phyloP scores from a whole-genome alignment of 2,113 vertebrate species.

The Oryzias melastigma region DNA sequence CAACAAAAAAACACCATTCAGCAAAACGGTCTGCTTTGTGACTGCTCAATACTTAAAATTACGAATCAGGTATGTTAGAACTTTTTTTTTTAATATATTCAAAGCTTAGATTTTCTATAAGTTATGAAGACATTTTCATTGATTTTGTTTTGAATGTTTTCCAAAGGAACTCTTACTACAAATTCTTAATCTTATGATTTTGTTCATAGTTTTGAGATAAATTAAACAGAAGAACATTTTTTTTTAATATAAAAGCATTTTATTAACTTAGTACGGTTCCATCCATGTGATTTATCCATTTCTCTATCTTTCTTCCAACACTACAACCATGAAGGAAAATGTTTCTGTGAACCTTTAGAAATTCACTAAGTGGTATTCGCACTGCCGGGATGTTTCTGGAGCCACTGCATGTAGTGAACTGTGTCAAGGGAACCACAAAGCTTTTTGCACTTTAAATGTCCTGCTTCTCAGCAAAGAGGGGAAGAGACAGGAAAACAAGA shows the following conservation, averaged over 20 bases:
- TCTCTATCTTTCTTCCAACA: constrained; percentile 16
- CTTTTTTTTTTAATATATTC: neutral
- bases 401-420: constrained; percentile 49
- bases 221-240: neutral
- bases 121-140: neutral
- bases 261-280: neutral
- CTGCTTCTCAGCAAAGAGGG: constrained; percentile 14
- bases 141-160: neutral
- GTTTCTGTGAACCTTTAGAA: constrained; percentile 51
- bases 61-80: neutral
- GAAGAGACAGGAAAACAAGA: constrained; percentile 6
- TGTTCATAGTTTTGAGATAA: neutral
- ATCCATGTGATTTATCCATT: neutral
- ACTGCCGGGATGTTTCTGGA: constrained; percentile 41
- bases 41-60: too few relatives aligned
- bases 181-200: neutral
- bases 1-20: too few relatives aligned
- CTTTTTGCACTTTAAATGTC: constrained; percentile 71
- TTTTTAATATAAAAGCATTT: neutral
- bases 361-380: constrained; percentile 57
- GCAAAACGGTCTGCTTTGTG: too few relatives aligned
- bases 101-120: neutral
- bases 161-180: neutral
- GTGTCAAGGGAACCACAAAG: constrained; percentile 58
- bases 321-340: constrained; percentile 38